Base-by-base conservation (phyloP, 2,888 invertebrate species). In the Spatulosminthurus flaviceps region DNA sequence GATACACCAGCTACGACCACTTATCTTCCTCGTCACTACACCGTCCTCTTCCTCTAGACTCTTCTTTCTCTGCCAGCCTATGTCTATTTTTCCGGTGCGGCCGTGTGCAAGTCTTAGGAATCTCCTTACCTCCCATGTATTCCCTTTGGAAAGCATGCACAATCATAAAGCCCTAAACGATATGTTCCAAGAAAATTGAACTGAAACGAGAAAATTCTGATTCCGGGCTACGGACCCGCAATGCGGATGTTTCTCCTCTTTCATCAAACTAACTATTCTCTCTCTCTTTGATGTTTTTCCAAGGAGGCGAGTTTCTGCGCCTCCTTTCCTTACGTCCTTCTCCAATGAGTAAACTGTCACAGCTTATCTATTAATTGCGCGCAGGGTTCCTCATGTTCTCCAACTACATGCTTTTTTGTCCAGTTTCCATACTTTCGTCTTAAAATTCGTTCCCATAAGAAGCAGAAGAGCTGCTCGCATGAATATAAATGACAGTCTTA, bases 241-340 rank as follows among this genome's bases (percentile, higher is more conserved):
- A 78, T 78, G 78, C 78, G 78, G 78, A 78, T 78, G 72, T 78
- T 78, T 78, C 72, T 73, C 34, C 19, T 51, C 19, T 26, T 42
- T 26, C 66, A 28, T 21, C 66, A 9, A 24, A 21, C 22, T 22
- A 26, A 21, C 42, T 21, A 22, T 28, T 67, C 75, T 75, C 43
- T n/a, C 51, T 69, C 5, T 34, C 77, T 77, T 60, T 75, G n/a
- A 21, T 77, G 34, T 70, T 42, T 26, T 70, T 22, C 34, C 21
- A n/a, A n/a, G 51, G 51, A 51, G 16, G 4, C 51, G 51, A 9
- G n/a, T 34, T 4, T 34, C 51, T 19, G n/a, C 9, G 51, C n/a
- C 7, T 51, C 9, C 51, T 51, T 51, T 51, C 51, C n/a, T 51
- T 51, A 11, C n/a, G 16, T 51, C 26, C 24, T 51, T 28, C 41